Percentiles rank a stretch among this genome's conserved stretches.
Evolutionary conservation across 2,797 vertebrate genomes (phyloP).

Genomic region (Pipistrellus pipistrellus): DNA sequence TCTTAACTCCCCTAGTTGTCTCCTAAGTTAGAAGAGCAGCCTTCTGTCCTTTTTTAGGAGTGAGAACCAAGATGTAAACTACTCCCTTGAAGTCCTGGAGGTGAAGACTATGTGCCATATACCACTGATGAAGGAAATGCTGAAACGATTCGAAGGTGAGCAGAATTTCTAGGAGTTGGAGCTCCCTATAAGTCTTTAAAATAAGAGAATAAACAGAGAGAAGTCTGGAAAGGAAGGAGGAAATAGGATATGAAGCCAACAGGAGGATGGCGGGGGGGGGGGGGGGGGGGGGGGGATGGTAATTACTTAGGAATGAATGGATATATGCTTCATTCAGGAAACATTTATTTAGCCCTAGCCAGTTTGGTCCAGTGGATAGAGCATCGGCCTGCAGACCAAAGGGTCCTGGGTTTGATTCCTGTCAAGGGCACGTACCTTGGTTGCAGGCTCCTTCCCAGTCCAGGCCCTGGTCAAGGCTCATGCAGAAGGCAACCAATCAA

Average conservation of each 20-base stretch:
- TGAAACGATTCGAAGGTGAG: constrained; percentile 67
- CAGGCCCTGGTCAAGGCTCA: too few species aligned
- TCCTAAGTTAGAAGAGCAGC: background rate
- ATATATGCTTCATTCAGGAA: background rate
- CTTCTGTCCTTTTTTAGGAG: constrained; percentile 52
- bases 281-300: constrained; percentile 13
- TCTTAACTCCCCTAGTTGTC: background rate
- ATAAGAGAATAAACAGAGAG: constrained; percentile 4
- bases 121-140: constrained; percentile 68
- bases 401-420: too few species aligned
- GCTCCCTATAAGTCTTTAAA: constrained; percentile 14
- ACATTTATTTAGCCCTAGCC: background rate
- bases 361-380: too few species aligned
- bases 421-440: too few species aligned
- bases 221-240: background rate
- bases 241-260: background rate
- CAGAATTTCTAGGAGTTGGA: background rate
- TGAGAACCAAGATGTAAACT: constrained; percentile 49
- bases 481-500: too few species aligned
- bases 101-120: constrained; percentile 59
- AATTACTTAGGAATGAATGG: background rate
- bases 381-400: too few species aligned
- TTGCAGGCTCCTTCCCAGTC: too few species aligned
- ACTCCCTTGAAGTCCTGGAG: background rate
- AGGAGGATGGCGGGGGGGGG: background rate